Base-by-base conservation (phyloP, 2,888 invertebrate genomes). In the Seira sanloemensis region DNA sequence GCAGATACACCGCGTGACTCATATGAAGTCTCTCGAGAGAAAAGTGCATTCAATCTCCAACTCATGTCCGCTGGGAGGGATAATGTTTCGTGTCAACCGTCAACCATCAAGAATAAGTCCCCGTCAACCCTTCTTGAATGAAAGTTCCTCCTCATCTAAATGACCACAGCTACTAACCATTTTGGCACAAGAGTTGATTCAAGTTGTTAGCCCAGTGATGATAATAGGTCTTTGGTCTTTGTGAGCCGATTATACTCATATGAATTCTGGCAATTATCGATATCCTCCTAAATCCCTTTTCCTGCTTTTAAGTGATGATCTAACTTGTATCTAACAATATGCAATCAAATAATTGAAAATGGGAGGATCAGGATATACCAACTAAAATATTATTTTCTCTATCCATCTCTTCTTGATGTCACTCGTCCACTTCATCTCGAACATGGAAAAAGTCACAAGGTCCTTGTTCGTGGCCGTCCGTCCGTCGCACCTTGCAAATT, bases 321-420 rank as follows among this genome's bases (percentile, higher is more conserved):
- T 58, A 58, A 58, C 58, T 2, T n/a, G 37, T 37, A 58, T n/a
- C n/a, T n/a, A n/a, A n/a, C n/a, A n/a, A n/a, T n/a, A n/a, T n/a
- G n/a, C n/a, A n/a, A 58, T 58, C 58, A 58, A 16, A 58, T n/a
- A 58, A 58, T 58, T 58, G 58, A 58, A n/a, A 18, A 58, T 4
- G 58, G 58, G 58, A 58, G 58, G n/a, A n/a, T n/a, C n/a, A n/a
- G n/a, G n/a, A n/a, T n/a, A n/a, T n/a, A n/a, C n/a, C n/a, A n/a
- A n/a, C n/a, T n/a, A n/a, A n/a, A n/a, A n/a, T n/a, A n/a, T n/a
- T n/a, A n/a, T n/a, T n/a, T n/a, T n/a, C n/a, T n/a, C n/a, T n/a
- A n/a, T n/a, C n/a, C n/a, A n/a, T n/a, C n/a, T 58, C 16, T 58
- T 7, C n/a, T 58, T 18, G 18, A 58, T 58, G 58, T 58, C 58